Conservation (phyloP, 2,888 invertebrate species). For the Lutraria lutraria region DNA sequence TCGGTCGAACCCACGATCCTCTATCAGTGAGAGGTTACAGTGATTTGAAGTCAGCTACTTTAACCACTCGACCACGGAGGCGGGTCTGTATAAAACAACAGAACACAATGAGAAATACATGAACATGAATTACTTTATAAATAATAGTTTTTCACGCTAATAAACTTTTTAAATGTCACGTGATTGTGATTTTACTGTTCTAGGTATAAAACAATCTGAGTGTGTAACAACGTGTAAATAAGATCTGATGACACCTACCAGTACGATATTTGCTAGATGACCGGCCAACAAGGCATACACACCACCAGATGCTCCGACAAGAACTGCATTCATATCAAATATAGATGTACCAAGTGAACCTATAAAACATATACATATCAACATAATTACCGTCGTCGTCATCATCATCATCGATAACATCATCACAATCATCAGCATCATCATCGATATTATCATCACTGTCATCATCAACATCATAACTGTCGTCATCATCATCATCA, state of each 20-base stretch:
- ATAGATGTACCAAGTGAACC: conserved; percentile 86
- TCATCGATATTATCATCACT: not conserved
- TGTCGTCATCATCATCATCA: not conserved
- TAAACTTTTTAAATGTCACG: too few relatives aligned
- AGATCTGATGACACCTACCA: conserved; percentile 87
- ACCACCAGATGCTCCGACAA: conserved; percentile 96
- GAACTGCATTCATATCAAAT: conserved; percentile 92
- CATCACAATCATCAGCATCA: not conserved
- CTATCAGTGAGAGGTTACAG: too few relatives aligned
- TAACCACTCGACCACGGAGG: too few relatives aligned
- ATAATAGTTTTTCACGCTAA: too few relatives aligned
- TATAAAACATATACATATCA: conserved; percentile 56
- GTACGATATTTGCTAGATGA: conserved; percentile 93
- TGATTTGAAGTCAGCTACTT: too few relatives aligned
- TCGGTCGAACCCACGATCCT: too few relatives aligned
- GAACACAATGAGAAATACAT: too few relatives aligned
- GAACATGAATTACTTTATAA: too few relatives aligned
- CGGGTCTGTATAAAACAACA: too few relatives aligned
- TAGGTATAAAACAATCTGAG: not conserved
- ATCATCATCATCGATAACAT: not conserved
- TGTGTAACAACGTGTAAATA: not conserved
- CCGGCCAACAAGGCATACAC: conserved; percentile 95
- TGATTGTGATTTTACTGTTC: too few relatives aligned
- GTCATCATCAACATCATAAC: not conserved
- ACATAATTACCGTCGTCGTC: not conserved